These are phyloP conservation scores for Drosophila busckii DNA, from an alignment of 1,140 invertebrate genomes.

Conservation along the genomic window DNA sequence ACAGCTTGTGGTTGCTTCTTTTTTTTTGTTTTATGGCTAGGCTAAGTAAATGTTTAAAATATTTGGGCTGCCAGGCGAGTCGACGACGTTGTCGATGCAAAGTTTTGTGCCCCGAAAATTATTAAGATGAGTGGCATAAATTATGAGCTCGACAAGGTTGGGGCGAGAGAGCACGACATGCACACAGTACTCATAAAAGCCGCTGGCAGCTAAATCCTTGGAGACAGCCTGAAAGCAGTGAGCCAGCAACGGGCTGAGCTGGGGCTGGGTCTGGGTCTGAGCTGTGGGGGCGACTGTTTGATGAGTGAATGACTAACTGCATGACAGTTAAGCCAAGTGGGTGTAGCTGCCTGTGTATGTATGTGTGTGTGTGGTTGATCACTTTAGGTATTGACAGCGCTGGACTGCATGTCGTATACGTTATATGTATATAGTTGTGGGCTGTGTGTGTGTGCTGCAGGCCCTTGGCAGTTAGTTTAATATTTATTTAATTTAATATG, in stretches of 20 bases:
- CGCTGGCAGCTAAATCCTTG: slow-evolving; percentile 61
- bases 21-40: slow-evolving; percentile 46
- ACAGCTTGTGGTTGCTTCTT: no score
- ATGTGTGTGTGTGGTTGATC: slow-evolving; percentile 48
- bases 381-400: slow-evolving; percentile 69
- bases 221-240: slow-evolving; percentile 35
- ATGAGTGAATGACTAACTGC: slow-evolving; percentile 75
- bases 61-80: slow-evolving; percentile 47
- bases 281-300: slow-evolving; percentile 54
- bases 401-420: slow-evolving; percentile 51
- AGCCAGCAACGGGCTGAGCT: slow-evolving; percentile 6
- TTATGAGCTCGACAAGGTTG: slow-evolving; percentile 45
- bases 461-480: slow-evolving; percentile 68
- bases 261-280: background rate
- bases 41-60: slow-evolving; percentile 74
- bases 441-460: slow-evolving; percentile 8
- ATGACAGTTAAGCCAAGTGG: slow-evolving; percentile 49
- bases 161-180: slow-evolving; percentile 10
- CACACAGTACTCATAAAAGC: slow-evolving; percentile 56
- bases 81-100: slow-evolving; percentile 35
- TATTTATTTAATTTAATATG: slow-evolving; percentile 78
- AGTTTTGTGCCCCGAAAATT: slow-evolving; percentile 72
- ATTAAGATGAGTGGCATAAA: slow-evolving; percentile 77
- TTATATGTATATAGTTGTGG: slow-evolving; percentile 14
- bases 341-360: slow-evolving; percentile 4